Percentiles rank a stretch among this genome's conserved stretches.
Conservation (phyloP, 2,797 vertebrate genomes). For the Platalea minor region DNA sequence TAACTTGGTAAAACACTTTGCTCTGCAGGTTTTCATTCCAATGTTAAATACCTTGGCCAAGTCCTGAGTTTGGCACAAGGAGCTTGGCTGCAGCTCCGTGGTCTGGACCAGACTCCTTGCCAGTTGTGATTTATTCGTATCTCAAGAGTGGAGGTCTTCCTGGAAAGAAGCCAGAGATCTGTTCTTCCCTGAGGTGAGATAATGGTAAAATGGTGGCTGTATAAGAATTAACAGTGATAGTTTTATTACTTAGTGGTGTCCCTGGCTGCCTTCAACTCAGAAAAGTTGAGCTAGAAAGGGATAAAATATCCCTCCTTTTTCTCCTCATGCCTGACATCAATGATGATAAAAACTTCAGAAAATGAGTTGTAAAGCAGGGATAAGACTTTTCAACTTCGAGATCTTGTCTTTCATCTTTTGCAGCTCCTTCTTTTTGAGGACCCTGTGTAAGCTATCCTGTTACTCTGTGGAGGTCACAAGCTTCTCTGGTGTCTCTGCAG, state of each 20-base stretch:
- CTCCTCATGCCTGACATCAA: neutral
- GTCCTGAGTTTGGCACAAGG: neutral
- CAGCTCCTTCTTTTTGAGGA: neutral
- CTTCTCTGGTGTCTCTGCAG: neutral
- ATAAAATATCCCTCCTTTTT: neutral
- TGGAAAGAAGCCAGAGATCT: neutral
- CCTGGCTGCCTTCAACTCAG: neutral
- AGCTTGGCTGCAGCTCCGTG: neutral
- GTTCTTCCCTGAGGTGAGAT: neutral
- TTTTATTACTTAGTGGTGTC: neutral
- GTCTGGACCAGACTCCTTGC: neutral
- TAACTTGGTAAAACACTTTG: neutral
- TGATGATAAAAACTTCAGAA: neutral
- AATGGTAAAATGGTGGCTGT: neutral
- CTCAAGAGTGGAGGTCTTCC: neutral
- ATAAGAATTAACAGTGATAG: neutral
- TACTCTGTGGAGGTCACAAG: neutral
- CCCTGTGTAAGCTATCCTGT: neutral
- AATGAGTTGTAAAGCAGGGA: neutral
- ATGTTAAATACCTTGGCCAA: neutral
- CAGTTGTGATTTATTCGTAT: neutral
- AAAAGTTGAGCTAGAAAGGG: neutral
- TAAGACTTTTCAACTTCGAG: neutral
- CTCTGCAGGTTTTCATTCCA: slow-evolving; percentile 10
- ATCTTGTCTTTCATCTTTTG: neutral